Base-by-base conservation (phyloP, 2,797 vertebrate species). In the Myotis pilosus region DNA sequence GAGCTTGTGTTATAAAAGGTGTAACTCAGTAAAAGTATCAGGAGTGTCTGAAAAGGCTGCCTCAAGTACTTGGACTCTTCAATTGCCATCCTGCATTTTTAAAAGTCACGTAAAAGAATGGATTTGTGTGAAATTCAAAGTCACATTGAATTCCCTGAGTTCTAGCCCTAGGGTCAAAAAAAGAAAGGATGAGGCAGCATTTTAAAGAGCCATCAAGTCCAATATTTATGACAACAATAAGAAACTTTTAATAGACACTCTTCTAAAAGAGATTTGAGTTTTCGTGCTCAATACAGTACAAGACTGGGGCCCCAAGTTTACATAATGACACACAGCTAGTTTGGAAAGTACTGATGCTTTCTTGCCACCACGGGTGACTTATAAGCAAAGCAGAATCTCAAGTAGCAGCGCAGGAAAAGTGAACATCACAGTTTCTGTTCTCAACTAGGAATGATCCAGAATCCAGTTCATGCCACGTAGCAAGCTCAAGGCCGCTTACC, bases 21-120 rank as follows among this genome's bases (percentile, higher is more conserved):
- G 9, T 96, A 90, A 92, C 30, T 90, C 93, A 44, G 19, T 83
- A 28, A 90, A 95, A 88, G 75, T 62, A 91, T 36, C 83, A 68
- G 89, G 36, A 44, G 28, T 86, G 41, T 76, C 53, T 76, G 79
- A 62, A 95, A 94, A 87, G 92, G 5, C 57, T 62, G 25, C 55
- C 86, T 95, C 83, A 60, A 60, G 92, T 96, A 84, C 68, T 69
- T 51, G 76, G 92, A 57, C 82, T 75, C 86, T 92, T 88, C 94
- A 95, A 83, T 66, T 92, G 85, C 69, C 88, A 89, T 44, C 89
- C 38, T 94, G 91, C 66, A 76, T 92, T 91, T 89, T 96, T 62
- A 47, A 94, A 96, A 97, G 91, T 91, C 75, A 62, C 94, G 86
- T 93, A 89, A 97, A 96, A 94, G 66, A 80, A 91, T 80, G 64